Evolutionary conservation across 2,113 vertebrate genomes (phyloP), one percentile per base, ranked within the genome.

Genomic region (Arenaria interpres): DNA sequence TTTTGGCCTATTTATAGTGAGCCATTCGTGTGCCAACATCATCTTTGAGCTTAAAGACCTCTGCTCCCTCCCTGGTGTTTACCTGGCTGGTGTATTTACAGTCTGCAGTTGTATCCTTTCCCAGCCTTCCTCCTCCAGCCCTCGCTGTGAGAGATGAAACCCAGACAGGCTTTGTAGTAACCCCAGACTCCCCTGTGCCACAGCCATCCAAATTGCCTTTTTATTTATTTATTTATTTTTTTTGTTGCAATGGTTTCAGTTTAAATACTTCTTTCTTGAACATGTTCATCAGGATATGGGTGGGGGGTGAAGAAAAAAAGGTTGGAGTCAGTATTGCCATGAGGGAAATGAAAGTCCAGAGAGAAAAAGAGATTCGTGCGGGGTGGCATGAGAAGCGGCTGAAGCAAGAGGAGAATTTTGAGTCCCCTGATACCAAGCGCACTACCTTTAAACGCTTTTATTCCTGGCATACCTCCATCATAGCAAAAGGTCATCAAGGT

Each of bases 31-130:
- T 92, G 86, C 93, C 83, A 96, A 85, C 63, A 77, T 48, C 28
- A 67, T 93, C 45, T 93, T 92, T 96, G 62, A 88, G 32, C 64
- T 88, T 73, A 77, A 96, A 95, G 92, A 94, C 75, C 85, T 85
- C 75, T 92, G 71, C 62, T 92, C 54, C 39, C 71, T 95, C 79
- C 63, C 63, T 53, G 45, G 48, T 83, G 85, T 94, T 95, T 93
- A 95, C 96, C 92, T 97, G 95, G 72, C 7, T 30, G 79, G 45
- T 77, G 35, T 64, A 82, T 93, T 92, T 89, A 73, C 62, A 91
- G 67, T 32, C 75, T 83, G 35, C 50, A 77, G 9, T 57, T 27
- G 18, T 22, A 73, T 37, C 10, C 32, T 62, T 93, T 79, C 48
- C 63, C 50, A 53, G 84, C 27, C 32, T 53, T 72, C 27, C 63